A percentile compares a stretch with the other conserved stretches of the same genome.
These are phyloP conservation scores for Macrosoma leucophasiata DNA, from an alignment of 2,888 invertebrate species.

Conservation along the genomic window DNA sequence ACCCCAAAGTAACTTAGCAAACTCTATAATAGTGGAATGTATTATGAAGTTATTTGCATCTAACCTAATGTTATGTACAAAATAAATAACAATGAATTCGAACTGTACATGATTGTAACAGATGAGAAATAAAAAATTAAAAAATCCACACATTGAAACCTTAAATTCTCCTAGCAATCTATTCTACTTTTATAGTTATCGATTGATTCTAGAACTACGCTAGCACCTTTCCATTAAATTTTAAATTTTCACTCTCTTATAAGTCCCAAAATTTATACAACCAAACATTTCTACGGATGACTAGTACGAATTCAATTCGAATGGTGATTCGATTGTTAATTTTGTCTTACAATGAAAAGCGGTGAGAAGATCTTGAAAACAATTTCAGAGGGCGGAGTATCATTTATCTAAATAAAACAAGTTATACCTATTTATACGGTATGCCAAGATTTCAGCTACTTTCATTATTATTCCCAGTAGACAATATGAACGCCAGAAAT, in stretches of 20 bases:
- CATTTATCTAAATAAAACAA: too few relatives aligned
- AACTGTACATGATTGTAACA: slow-evolving; percentile 28
- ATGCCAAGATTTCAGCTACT: too few relatives aligned
- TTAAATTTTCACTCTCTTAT: slow-evolving; percentile 22
- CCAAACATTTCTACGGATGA: slow-evolving; percentile 35
- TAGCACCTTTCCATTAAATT: slow-evolving; percentile 37
- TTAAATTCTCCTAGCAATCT: slow-evolving; percentile 13
- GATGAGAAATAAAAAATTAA: slow-evolving; percentile 21
- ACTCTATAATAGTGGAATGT: slow-evolving; percentile 38
- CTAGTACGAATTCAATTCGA: slow-evolving; percentile 37
- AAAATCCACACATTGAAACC: slow-evolving; percentile 27
- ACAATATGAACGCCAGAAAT: too few relatives aligned
- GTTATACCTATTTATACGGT: too few relatives aligned
- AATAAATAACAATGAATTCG: slow-evolving; percentile 31
- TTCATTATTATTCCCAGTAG: too few relatives aligned
- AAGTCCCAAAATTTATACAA: slow-evolving; percentile 20
- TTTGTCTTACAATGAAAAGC: too few relatives aligned
- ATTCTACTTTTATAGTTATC: slow-evolving; percentile 12
- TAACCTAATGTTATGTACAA: slow-evolving; percentile 24
- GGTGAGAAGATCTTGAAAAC: too few relatives aligned
- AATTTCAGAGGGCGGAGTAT: too few relatives aligned
- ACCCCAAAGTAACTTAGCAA: slow-evolving; percentile 22
- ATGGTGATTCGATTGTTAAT: slow-evolving; percentile 12
- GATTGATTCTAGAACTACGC: slow-evolving; percentile 29
- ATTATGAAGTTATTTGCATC: slow-evolving; percentile 29